Evolutionary conservation across 2,113 vertebrate species (phyloP).

Genomic region (Myrmecobius fasciatus): DNA sequence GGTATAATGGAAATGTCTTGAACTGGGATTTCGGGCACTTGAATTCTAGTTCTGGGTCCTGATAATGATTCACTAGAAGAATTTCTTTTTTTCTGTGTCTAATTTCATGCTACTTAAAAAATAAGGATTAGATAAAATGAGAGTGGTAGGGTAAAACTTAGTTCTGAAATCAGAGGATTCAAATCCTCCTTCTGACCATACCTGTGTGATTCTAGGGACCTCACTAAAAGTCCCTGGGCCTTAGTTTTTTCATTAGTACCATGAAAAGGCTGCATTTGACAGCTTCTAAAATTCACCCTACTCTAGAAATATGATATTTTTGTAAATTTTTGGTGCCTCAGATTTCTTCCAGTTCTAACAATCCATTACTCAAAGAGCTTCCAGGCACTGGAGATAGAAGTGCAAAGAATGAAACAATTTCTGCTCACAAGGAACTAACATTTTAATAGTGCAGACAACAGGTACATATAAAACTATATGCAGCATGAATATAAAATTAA

Average conservation of each 20-base stretch:
- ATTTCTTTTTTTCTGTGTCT: too few relatives aligned
- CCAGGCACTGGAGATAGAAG: background rate
- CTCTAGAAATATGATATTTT: too few relatives aligned
- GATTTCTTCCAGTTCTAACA: background rate
- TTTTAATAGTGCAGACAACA: background rate
- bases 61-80: background rate
- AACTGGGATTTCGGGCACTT: background rate
- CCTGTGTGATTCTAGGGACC: background rate
- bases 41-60: background rate
- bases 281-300: background rate
- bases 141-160: background rate
- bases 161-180: background rate
- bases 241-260: background rate
- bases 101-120: background rate
- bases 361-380: background rate
- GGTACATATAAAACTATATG: background rate
- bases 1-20: background rate
- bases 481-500: background rate
- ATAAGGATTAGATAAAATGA: background rate
- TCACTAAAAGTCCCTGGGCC: background rate
- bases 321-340: background rate
- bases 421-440: background rate
- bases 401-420: background rate
- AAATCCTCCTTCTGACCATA: background rate
- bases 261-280: background rate